Evolutionary conservation across 2,797 vertebrate species (phyloP).

Genomic region (Cottoperca gobio): DNA sequence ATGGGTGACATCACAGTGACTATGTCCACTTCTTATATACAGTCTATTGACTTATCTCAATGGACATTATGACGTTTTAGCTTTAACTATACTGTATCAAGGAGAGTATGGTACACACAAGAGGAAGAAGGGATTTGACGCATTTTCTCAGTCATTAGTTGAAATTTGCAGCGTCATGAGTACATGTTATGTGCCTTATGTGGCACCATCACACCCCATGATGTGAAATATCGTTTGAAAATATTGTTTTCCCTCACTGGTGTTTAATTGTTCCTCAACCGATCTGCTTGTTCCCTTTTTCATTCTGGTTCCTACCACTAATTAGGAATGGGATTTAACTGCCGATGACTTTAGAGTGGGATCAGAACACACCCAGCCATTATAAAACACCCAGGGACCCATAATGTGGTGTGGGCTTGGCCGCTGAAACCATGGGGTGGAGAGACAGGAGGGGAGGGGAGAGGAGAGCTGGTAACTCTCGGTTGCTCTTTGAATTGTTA

Average conservation of each 20-base stretch:
- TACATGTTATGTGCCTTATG: slow-evolving; percentile 5
- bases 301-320: slow-evolving; percentile 76
- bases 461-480: slow-evolving; percentile 45
- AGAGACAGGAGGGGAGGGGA: slow-evolving; percentile 52
- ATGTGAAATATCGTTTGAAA: slow-evolving; percentile 65
- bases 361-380: slow-evolving; percentile 81
- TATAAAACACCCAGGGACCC: slow-evolving; percentile 74
- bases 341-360: slow-evolving; percentile 71
- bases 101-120: not conserved
- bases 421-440: slow-evolving; percentile 66
- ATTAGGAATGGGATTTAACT: slow-evolving; percentile 77
- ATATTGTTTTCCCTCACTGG: slow-evolving; percentile 61
- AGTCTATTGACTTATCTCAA: not conserved
- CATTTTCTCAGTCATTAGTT: not conserved
- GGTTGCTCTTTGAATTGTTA: slow-evolving; percentile 57
- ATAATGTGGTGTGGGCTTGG: slow-evolving; percentile 72
- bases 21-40: no score
- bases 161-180: slow-evolving; percentile 21
- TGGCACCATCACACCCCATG: slow-evolving; percentile 15
- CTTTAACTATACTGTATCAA: not conserved
- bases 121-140: not conserved
- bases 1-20: no score
- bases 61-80: not conserved
- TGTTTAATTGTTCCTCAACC: slow-evolving; percentile 74
- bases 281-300: slow-evolving; percentile 56